Base-by-base conservation (phyloP, 2,888 invertebrate genomes). In the Priocnemis perturbator region DNA sequence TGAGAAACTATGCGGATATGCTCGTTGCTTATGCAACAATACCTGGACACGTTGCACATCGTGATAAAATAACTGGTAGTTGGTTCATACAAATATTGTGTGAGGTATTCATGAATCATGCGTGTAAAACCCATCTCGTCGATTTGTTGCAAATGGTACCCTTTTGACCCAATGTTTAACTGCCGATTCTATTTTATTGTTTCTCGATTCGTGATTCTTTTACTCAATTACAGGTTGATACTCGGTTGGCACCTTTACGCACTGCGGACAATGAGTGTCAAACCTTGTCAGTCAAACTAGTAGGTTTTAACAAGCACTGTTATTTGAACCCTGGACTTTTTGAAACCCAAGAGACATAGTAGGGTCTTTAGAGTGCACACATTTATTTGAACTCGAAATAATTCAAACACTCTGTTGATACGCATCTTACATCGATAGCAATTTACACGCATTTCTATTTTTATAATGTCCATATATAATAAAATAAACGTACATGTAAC, bases 71-170 rank as follows among this genome's bases (percentile, higher is more conserved):
- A 62, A 90, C 89, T 60, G 92, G 92, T 0, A 91, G 92, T 5
- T 93, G 92, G 92, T 92, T 91, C 73, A 90, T 93, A 58, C 92
- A 92, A 82, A 90, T 91, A 15, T 82, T 93, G 53, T 91, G 91
- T 74, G 88, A 89, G 63, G 90, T 91, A 21, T 85, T 92, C 21
- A 89, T 89, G 89, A 85, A 84, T 26, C 68, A 86, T 64, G 87
- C 89, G 9, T 67, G 72, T 23, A 67, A 78, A 5, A 60, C 56
- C 23, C 86, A 86, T 65, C 15, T 89, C 17, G 73, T 69, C n/a
- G 86, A 87, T 57, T 79, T 89, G 61, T 78, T 89, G 7, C 60
- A 75, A n/a, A 79, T 81, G 79, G 89, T 88, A 62, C 14, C 37
- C 15, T 15, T 23, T 55, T 30, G 17, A 26, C 26, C 7, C 1